Conservation (phyloP, 2,888 invertebrate species). For the Lamellibrachia satsuma region DNA sequence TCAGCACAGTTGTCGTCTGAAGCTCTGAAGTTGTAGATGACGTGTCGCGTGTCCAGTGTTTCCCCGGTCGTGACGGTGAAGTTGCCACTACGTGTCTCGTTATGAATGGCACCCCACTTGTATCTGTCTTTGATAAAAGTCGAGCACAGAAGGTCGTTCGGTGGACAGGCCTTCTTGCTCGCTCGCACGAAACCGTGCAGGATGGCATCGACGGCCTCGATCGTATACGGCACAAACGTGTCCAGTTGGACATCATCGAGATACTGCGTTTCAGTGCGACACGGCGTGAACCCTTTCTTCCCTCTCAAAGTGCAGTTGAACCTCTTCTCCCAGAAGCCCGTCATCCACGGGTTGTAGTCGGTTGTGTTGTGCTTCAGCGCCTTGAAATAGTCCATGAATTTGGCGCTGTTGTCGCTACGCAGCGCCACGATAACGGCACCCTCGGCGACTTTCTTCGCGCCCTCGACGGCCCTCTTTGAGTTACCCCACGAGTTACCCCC, state of each 20-base stretch:
- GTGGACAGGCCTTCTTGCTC: conserved; percentile 24
- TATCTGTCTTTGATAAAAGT: not conserved
- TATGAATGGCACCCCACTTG: conserved; percentile 35
- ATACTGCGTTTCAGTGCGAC: not conserved
- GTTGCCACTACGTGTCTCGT: conserved; percentile 27
- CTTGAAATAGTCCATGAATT: conserved; percentile 28
- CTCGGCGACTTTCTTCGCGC: conserved; percentile 41
- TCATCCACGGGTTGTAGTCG: conserved; percentile 37
- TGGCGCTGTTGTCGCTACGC: conserved; percentile 20
- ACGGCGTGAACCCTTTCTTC: not conserved
- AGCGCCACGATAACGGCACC: conserved; percentile 47
- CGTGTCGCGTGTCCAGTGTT: conserved; percentile 44
- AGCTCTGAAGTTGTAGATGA: conserved; percentile 44
- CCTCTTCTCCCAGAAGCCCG: conserved; percentile 44
- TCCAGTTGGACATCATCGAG: not conserved
- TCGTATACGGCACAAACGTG: conserved; percentile 41
- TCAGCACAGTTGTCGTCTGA: not conserved
- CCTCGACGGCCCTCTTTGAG: conserved; percentile 42
- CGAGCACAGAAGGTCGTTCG: not conserved
- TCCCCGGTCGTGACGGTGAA: conserved; percentile 43
- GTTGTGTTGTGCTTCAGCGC: conserved; percentile 26
- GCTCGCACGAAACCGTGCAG: conserved; percentile 46
- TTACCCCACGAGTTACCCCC: conserved; percentile 51
- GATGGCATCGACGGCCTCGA: conserved; percentile 52
- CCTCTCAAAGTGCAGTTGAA: conserved; percentile 44